phyloP scores from a whole-genome alignment of 2,888 invertebrate species.

The Rhyacophila evoluta region DNA sequence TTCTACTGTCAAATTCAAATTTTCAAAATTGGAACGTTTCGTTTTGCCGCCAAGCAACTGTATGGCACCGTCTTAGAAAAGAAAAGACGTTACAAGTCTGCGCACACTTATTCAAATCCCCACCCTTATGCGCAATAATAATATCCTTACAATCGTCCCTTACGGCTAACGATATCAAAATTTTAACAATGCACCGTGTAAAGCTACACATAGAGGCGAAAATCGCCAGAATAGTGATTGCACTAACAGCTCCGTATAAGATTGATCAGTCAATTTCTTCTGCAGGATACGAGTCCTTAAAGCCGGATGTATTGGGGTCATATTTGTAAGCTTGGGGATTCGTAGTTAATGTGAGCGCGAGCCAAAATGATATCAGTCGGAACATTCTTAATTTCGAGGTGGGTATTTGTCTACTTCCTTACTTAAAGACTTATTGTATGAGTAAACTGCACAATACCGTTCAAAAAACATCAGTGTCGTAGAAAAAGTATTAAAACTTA shows the following conservation, averaged over 20 bases:
- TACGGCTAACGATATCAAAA: constrained; percentile 28
- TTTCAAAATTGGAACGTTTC: constrained; percentile 30
- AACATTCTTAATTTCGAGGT: constrained; percentile 16
- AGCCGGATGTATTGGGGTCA: constrained; percentile 35
- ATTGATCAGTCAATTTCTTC: not conserved
- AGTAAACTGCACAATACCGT: constrained; percentile 47
- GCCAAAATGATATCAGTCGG: constrained; percentile 16
- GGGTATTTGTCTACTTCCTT: constrained; percentile 44
- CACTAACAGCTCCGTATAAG: not conserved
- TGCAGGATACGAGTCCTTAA: not conserved
- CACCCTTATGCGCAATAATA: constrained; percentile 41
- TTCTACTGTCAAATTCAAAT: constrained; percentile 39
- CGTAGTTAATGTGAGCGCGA: not conserved
- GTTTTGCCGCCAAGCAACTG: constrained; percentile 51
- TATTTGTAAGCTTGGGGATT: constrained; percentile 29
- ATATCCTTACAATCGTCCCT: constrained; percentile 37
- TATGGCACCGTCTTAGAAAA: constrained; percentile 52
- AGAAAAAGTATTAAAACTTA: not conserved
- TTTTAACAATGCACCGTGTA: not conserved
- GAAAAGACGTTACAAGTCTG: constrained; percentile 53
- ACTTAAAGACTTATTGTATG: constrained; percentile 45
- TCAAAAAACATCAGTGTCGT: constrained; percentile 38
- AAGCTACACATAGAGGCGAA: not conserved
- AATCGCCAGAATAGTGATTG: constrained; percentile 13
- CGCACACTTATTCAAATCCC: constrained; percentile 47